Evolutionary conservation across 2,888 invertebrate genomes (phyloP).

Genomic region (Melinaea marsaeus): DNA sequence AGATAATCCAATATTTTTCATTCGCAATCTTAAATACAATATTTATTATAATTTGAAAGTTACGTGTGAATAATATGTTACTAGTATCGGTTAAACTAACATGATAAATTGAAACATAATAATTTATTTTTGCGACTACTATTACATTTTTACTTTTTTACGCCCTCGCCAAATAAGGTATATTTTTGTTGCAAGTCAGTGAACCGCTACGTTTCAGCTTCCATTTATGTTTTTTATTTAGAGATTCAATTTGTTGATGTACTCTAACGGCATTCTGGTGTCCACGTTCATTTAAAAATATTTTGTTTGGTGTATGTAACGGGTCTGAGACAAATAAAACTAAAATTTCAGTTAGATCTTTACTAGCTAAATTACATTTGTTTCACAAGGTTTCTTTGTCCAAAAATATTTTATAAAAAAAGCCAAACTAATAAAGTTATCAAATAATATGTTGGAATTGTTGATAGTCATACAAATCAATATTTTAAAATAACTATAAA

Average conservation of each 20-base stretch:
- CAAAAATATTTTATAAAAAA: no score
- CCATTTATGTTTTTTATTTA: slow-evolving; percentile 28
- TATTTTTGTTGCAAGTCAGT: slow-evolving; percentile 54
- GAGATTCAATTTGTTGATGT: slow-evolving; percentile 37
- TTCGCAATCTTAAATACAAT: not conserved
- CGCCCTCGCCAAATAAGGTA: slow-evolving; percentile 45
- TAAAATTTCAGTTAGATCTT: not conserved
- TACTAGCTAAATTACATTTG: no score
- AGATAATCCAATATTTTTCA: no score
- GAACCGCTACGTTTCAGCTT: slow-evolving; percentile 41
- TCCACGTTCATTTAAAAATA: slow-evolving; percentile 20
- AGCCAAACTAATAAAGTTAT: no score
- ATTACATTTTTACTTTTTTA: slow-evolving; percentile 19
- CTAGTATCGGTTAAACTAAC: not conserved
- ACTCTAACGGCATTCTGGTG: slow-evolving; percentile 18
- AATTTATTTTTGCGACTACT: not conserved
- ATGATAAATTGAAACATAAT: not conserved
- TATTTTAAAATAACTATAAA: no score
- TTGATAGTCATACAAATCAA: no score
- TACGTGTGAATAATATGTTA: not conserved
- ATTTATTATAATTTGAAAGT: not conserved
- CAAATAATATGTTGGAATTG: no score
- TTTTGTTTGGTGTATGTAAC: slow-evolving; percentile 27
- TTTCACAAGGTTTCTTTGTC: no score
- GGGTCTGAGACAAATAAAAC: slow-evolving; percentile 18